Conservation (phyloP, 2,113 vertebrate species). For the Grammomys surdaster region DNA sequence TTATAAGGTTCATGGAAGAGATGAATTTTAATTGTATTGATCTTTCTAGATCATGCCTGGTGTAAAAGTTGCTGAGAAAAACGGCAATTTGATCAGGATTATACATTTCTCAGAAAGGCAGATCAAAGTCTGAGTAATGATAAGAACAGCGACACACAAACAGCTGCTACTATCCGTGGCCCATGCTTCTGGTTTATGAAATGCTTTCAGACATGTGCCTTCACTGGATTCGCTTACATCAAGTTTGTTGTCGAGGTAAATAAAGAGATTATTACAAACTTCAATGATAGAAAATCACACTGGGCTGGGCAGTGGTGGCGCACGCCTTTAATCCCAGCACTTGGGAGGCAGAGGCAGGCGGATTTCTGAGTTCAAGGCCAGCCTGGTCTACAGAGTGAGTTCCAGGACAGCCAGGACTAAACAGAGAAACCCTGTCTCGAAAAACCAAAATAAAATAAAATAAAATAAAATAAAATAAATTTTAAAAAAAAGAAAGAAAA, state of each 20-base stretch:
- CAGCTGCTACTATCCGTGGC: neutral
- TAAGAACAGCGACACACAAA: neutral
- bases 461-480: too few species aligned
- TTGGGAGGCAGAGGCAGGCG: too few species aligned
- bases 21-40: slow-evolving; percentile 40
- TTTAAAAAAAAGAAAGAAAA: too few species aligned
- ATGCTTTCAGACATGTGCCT: neutral
- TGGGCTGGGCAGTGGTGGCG: neutral
- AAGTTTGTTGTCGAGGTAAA: neutral
- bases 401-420: too few species aligned
- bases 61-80: slow-evolving; percentile 43
- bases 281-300: neutral
- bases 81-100: slow-evolving; percentile 42
- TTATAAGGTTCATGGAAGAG: slow-evolving; percentile 21
- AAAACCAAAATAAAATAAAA: too few species aligned
- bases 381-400: too few species aligned
- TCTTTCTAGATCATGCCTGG: neutral
- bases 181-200: slow-evolving; percentile 3
- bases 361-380: too few species aligned
- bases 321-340: too few species aligned
- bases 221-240: neutral
- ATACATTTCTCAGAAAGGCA: neutral
- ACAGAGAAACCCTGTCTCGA: too few species aligned
- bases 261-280: slow-evolving; percentile 22
- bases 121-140: neutral